Evolutionary conservation across 2,797 vertebrate species (phyloP).

Genomic region (Eulemur coronatus): DNA sequence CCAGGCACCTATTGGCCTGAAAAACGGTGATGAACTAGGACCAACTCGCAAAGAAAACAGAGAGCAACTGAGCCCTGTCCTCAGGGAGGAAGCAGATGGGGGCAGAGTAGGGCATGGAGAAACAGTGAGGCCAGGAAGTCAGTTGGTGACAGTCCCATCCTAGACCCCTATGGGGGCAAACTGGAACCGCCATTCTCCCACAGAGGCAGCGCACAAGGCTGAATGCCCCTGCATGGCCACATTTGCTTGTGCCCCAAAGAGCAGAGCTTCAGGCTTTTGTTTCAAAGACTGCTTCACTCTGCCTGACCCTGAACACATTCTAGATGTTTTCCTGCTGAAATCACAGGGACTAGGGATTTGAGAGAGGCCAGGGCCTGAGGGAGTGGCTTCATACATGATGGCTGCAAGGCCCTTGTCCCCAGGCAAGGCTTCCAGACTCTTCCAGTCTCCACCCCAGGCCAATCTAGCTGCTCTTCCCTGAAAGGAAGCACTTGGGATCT

Average conservation of each 20-base stretch:
- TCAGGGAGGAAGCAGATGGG: neutral
- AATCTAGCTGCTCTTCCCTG: neutral
- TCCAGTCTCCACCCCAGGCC: neutral
- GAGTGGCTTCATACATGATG: neutral
- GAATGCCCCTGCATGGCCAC: neutral
- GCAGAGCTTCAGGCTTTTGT: neutral
- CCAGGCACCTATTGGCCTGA: neutral
- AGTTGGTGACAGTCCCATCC: neutral
- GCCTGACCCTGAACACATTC: constrained; percentile 1
- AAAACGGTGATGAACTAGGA: neutral
- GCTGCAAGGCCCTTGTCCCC: neutral
- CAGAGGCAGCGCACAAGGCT: neutral
- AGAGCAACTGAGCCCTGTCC: neutral
- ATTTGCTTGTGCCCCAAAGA: neutral
- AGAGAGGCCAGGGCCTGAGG: neutral
- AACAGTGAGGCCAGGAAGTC: neutral
- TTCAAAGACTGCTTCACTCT: neutral
- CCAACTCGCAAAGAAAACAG: neutral
- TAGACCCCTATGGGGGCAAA: neutral
- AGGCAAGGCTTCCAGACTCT: neutral
- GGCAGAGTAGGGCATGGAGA: neutral
- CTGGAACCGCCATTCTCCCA: neutral
- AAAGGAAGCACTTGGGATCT: constrained; percentile 3
- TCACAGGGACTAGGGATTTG: neutral
- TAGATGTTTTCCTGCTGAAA: constrained; percentile 49